Percentiles rank a stretch among this genome's conserved stretches.
Evolutionary conservation across 2,113 vertebrate species (phyloP).

Genomic region (Ophthalmolycus amberensis): DNA sequence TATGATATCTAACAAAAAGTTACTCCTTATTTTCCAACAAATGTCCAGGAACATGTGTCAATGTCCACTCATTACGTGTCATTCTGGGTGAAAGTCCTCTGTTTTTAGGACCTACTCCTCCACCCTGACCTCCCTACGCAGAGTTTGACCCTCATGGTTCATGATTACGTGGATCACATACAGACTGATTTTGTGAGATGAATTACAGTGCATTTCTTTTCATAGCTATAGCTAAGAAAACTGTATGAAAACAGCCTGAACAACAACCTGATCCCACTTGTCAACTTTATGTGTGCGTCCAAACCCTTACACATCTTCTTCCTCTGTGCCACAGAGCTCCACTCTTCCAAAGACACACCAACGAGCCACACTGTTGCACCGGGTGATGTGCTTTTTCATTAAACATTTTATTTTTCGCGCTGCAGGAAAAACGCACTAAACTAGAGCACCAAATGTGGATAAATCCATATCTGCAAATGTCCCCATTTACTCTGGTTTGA

Average conservation of each 20-base stretch:
- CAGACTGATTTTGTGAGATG: too few species aligned
- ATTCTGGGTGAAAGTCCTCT: too few species aligned
- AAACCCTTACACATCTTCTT: background rate
- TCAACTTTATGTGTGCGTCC: background rate
- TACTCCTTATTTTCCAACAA: too few species aligned
- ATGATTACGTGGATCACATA: too few species aligned
- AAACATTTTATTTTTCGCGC: background rate
- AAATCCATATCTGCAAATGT: background rate
- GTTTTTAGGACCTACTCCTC: too few species aligned
- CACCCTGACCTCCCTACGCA: too few species aligned
- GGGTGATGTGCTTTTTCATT: background rate
- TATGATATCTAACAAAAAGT: too few species aligned
- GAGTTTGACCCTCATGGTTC: too few species aligned
- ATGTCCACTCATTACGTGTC: too few species aligned
- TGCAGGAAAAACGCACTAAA: background rate
- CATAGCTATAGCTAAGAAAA: background rate
- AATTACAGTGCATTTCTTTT: too few species aligned
- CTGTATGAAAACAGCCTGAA: background rate
- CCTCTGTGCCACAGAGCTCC: background rate
- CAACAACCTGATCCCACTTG: background rate
- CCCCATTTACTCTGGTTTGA: background rate
- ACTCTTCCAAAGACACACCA: background rate
- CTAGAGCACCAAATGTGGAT: background rate
- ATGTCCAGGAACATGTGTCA: too few species aligned
- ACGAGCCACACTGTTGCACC: background rate